Evolutionary conservation across 1,140 invertebrate species (phyloP), one percentile per base, ranked within the genome.

Genomic region (Platyscapa corneri): DNA sequence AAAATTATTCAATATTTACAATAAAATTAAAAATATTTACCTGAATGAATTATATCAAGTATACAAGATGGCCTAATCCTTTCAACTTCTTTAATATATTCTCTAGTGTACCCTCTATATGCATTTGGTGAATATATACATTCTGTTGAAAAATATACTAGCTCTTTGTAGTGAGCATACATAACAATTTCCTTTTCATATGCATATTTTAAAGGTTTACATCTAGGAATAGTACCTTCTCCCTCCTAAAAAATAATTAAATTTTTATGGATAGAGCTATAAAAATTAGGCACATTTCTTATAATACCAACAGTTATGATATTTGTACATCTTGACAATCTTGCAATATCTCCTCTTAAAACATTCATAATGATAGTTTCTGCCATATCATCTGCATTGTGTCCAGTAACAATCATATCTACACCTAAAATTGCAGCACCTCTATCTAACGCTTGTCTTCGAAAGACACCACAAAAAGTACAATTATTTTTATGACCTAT

Each of bases 161-260:
- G 93, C 89, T 97, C 97, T 92, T 98, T 98, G 91, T 98, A 99
- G 93, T 99, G 98, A 3, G 98, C 98, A 94, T 99, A 99, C 97
- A 99, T 99, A 0, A 99, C 99, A 91, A 99, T 99, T 94, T 99
- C 99, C 91, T 99, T 99, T 93, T 99, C 99, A 93, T 99, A 99
- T 7, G 98, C 97, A 90, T 99, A 99, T 92, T 99, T 99, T 37
- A 99, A 95, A 12, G 99, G 99, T 92, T 99, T 99, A 80, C 98
- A 98, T 88, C 98, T 94, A 8, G 98, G 97, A 88, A 99, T 97
- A 30, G 96, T 94, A 85, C 97, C 98, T 91, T 98, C 97, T 88
- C 96, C 95, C 53, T 97, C 96, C 95, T 98, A 93, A 85, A 86
- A 86, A 77, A 65, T 53, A 32, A 83, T 70, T 56, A 75, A 56